Evolutionary conservation across 2,888 invertebrate species (phyloP).

Genomic region (Volucella inflata): DNA sequence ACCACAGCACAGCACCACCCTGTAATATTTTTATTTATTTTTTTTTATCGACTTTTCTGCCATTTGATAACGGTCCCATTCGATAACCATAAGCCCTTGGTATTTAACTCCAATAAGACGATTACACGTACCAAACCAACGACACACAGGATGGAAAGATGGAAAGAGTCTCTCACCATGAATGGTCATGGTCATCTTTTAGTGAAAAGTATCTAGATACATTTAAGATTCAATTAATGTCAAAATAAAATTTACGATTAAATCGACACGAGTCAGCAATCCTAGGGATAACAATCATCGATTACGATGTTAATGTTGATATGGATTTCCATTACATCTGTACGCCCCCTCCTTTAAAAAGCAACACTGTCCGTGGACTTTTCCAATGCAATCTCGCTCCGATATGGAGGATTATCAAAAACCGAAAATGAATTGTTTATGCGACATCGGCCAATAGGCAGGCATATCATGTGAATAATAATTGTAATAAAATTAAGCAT

Average conservation of each 20-base stretch:
- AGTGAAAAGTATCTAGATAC: slow-evolving; percentile 58
- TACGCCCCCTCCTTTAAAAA: neutral
- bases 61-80: slow-evolving; percentile 57
- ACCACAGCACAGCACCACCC: neutral
- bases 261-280: slow-evolving; percentile 22
- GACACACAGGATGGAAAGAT: neutral
- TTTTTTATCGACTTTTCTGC: slow-evolving; percentile 53
- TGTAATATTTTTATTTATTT: neutral
- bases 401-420: slow-evolving; percentile 52
- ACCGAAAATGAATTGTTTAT: slow-evolving; percentile 68
- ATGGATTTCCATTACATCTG: slow-evolving; percentile 4
- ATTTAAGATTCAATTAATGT: slow-evolving; percentile 70
- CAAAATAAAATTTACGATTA: slow-evolving; percentile 64
- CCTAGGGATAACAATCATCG: slow-evolving; percentile 56
- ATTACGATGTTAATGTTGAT: slow-evolving; percentile 51
- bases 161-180: neutral
- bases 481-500: slow-evolving; percentile 66
- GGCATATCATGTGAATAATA: slow-evolving; percentile 57
- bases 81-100: slow-evolving; percentile 60
- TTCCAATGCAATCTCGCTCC: too few species aligned
- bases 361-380: slow-evolving; percentile 12
- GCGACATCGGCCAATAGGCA: slow-evolving; percentile 42
- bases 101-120: slow-evolving; percentile 56
- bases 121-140: neutral
- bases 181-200: slow-evolving; percentile 50